Evolutionary conservation across 2,113 vertebrate genomes (phyloP).

Genomic region (Dipodomys spectabilis): DNA sequence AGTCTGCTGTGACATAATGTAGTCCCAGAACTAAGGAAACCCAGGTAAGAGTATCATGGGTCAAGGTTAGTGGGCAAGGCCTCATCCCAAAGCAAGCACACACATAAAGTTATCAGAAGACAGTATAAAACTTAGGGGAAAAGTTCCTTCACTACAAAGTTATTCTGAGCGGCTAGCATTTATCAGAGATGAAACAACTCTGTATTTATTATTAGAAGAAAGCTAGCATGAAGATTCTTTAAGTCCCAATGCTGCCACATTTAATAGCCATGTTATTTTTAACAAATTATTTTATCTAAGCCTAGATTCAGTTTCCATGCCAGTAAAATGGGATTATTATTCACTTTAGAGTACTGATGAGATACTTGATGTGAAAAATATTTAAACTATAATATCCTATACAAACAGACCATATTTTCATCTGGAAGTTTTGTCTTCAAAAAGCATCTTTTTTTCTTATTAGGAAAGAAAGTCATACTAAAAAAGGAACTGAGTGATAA

Average conservation of each 20-base stretch:
- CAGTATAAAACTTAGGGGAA: not conserved
- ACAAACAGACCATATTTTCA: constrained; percentile 22
- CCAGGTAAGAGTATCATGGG: no score
- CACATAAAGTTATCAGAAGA: not conserved
- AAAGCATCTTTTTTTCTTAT: constrained; percentile 11
- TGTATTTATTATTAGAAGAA: not conserved
- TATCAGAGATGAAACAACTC: not conserved
- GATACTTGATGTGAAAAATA: not conserved
- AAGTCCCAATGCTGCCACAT: not conserved
- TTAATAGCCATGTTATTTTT: not conserved
- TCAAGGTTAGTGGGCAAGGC: no score
- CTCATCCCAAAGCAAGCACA: no score
- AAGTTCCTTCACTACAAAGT: not conserved
- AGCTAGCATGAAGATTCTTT: not conserved
- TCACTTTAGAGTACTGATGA: not conserved
- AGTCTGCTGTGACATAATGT: not conserved
- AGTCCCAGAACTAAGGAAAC: not conserved
- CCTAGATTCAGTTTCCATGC: not conserved
- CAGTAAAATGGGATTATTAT: constrained; percentile 13
- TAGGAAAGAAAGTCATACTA: constrained; percentile 22
- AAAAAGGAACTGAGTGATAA: not conserved
- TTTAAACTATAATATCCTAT: constrained; percentile 22
- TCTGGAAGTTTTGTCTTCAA: constrained; percentile 28
- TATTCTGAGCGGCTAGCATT: not conserved
- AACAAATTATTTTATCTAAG: constrained; percentile 23